These are phyloP conservation scores for Harlomillsia oculata DNA, from an alignment of 1,140 invertebrate species.

Conservation along the genomic window DNA sequence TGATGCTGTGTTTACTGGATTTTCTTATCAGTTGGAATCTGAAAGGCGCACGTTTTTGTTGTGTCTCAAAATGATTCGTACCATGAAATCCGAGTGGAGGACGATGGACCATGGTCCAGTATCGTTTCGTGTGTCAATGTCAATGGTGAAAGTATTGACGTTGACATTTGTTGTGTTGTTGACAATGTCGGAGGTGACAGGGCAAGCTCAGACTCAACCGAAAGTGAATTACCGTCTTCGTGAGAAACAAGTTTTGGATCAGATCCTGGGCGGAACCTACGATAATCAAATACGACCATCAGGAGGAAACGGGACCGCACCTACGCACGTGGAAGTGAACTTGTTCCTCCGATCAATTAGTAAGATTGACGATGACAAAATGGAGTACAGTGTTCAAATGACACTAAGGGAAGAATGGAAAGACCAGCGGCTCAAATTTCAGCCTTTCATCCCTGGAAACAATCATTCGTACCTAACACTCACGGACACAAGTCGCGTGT, in stretches of 20 bases:
- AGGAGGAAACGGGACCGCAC: background rate
- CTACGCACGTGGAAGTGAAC: constrained; percentile 84
- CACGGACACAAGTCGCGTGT: constrained; percentile 42
- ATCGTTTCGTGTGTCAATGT: too few relatives aligned
- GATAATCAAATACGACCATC: background rate
- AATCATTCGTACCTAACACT: constrained; percentile 39
- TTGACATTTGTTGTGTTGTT: too few relatives aligned
- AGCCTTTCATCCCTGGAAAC: constrained; percentile 14
- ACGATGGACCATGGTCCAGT: too few relatives aligned
- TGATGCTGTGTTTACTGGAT: too few relatives aligned
- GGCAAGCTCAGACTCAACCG: too few relatives aligned
- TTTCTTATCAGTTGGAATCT: too few relatives aligned
- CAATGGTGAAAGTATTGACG: too few relatives aligned
- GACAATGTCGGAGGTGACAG: too few relatives aligned
- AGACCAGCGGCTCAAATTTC: background rate
- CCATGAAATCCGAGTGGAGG: too few relatives aligned
- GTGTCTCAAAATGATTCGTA: too few relatives aligned
- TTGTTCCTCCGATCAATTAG: constrained; percentile 90
- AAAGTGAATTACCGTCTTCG: background rate
- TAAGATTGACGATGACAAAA: constrained; percentile 94
- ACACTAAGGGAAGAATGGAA: constrained; percentile 8
- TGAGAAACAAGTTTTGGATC: background rate
- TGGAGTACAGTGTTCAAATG: constrained; percentile 43
- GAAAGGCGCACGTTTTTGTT: too few relatives aligned
- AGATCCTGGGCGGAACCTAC: background rate